phyloP scores from a whole-genome alignment of 2,113 vertebrate genomes.

The Anarrhichthys ocellatus region DNA sequence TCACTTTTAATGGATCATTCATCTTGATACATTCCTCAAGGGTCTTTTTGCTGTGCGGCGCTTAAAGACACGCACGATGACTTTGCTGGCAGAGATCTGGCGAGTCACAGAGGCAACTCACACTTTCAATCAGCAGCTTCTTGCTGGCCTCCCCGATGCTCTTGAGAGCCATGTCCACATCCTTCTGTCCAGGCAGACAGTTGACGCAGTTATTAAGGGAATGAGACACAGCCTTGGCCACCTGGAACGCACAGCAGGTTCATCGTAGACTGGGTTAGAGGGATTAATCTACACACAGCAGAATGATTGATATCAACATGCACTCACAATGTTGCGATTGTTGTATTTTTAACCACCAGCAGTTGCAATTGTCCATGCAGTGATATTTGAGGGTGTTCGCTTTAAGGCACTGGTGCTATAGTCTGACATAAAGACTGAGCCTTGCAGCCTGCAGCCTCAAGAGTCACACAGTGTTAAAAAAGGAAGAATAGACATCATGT shows the following conservation, averaged over 20 bases:
- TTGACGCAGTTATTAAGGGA: slow-evolving; percentile 99
- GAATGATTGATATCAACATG: slow-evolving; percentile 44
- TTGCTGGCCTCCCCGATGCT: slow-evolving; percentile 99
- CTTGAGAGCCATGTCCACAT: slow-evolving; percentile 97
- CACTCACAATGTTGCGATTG: background rate
- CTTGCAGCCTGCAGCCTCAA: background rate
- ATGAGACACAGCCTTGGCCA: slow-evolving; percentile 97
- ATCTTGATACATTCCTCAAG: background rate
- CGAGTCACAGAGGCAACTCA: slow-evolving; percentile 76
- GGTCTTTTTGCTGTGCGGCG: background rate
- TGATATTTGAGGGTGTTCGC: background rate
- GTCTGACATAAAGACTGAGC: background rate
- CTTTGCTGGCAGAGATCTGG: background rate
- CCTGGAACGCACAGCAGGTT: slow-evolving; percentile 80
- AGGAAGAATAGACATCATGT: background rate
- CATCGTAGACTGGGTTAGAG: slow-evolving; percentile 12
- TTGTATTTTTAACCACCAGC: background rate
- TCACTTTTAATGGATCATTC: background rate
- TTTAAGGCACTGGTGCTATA: background rate
- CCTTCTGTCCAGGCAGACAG: slow-evolving; percentile 98
- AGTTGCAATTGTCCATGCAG: background rate
- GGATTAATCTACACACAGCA: background rate
- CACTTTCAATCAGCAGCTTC: slow-evolving; percentile 95
- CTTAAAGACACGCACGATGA: slow-evolving; percentile 2
- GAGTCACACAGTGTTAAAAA: background rate